phyloP scores from a whole-genome alignment of 2,888 invertebrate genomes.

The Cephus pygmeus region DNA sequence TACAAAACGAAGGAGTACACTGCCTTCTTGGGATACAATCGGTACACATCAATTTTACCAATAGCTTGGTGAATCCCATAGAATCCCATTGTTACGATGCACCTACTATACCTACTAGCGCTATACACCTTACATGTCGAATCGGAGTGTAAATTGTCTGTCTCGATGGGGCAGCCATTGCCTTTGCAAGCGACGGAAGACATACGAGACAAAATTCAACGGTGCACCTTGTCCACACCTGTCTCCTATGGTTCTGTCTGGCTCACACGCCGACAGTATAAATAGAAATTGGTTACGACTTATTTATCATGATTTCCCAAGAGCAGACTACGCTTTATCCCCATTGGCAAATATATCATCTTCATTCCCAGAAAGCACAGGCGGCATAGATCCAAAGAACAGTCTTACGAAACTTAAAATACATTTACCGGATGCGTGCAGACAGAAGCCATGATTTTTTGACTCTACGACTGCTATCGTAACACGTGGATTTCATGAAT shows the following conservation, averaged over 20 bases:
- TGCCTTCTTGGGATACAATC: background rate
- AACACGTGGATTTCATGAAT: background rate
- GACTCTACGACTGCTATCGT: background rate
- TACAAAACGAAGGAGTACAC: background rate
- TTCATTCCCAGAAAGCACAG: background rate
- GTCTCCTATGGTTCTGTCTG: constrained; percentile 25
- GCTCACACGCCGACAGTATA: background rate
- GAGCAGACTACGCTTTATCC: background rate
- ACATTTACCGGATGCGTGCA: background rate
- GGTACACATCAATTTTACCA: background rate
- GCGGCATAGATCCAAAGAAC: background rate
- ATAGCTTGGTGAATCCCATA: background rate
- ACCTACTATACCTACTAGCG: constrained; percentile 5
- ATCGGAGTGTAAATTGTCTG: constrained; percentile 47
- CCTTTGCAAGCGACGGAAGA: constrained; percentile 50
- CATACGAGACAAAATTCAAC: constrained; percentile 58
- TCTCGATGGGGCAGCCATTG: constrained; percentile 26
- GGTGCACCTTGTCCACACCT: constrained; percentile 58
- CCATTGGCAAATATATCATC: background rate
- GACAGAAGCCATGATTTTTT: background rate
- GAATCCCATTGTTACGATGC: background rate
- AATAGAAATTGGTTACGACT: constrained; percentile 37
- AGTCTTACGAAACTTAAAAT: background rate
- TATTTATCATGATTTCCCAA: constrained; percentile 33
- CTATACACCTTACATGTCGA: constrained; percentile 46